phyloP scores from a whole-genome alignment of 2,888 invertebrate species.

The Alloscopus bannaensis region DNA sequence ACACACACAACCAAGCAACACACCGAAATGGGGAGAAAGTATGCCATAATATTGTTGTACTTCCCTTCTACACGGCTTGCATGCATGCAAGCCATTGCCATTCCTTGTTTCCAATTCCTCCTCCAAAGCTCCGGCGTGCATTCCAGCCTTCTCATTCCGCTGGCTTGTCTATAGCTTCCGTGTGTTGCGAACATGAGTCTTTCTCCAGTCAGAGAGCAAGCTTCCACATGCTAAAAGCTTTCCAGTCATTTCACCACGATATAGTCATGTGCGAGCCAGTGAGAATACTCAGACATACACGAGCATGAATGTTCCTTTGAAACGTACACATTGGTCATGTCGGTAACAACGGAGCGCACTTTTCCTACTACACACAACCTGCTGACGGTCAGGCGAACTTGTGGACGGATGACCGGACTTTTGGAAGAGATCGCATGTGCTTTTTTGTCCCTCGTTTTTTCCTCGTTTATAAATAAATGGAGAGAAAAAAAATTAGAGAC shows the following conservation, averaged over 20 bases:
- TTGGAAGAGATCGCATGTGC: conserved; percentile 32
- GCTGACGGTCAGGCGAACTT: conserved; percentile 11
- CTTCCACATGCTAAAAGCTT: conserved; percentile 63
- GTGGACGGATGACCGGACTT: conserved; percentile 24
- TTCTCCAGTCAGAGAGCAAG: conserved; percentile 48
- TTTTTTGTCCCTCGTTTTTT: conserved; percentile 21
- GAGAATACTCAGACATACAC: not conserved
- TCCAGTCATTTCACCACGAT: conserved; percentile 56
- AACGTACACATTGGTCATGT: too few species aligned
- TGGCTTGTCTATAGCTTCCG: conserved; percentile 56
- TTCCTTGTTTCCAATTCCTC: conserved; percentile 52
- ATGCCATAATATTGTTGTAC: conserved; percentile 58
- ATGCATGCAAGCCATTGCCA: conserved; percentile 49
- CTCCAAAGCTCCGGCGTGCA: conserved; percentile 44
- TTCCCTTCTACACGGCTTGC: conserved; percentile 14
- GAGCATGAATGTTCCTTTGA: not conserved
- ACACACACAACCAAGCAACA: too few species aligned
- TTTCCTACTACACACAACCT: too few species aligned
- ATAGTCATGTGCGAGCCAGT: conserved; percentile 49
- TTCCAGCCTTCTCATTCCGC: conserved; percentile 47
- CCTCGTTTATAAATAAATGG: too few species aligned
- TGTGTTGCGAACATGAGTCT: conserved; percentile 58
- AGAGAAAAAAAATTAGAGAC: conserved; percentile 52
- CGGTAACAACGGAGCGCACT: too few species aligned
- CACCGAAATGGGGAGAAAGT: conserved; percentile 44